Conservation (phyloP, 2,888 invertebrate species). For the Sphaerophoria rueppellii region DNA sequence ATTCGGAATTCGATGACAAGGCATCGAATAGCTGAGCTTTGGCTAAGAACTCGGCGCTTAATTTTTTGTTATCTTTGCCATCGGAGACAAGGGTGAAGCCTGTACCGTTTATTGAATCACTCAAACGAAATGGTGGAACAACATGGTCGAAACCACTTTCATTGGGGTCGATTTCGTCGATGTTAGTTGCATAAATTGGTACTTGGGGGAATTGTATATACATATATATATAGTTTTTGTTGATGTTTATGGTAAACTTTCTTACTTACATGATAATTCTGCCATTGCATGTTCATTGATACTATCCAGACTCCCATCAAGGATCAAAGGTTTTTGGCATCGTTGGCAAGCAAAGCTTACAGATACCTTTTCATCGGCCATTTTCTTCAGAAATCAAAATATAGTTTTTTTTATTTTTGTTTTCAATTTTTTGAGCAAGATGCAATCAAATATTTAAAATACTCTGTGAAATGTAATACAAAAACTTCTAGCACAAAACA, state of each 20-base stretch:
- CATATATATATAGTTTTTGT: neutral
- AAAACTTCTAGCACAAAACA: too few relatives aligned
- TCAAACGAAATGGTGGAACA: slow-evolving; percentile 90
- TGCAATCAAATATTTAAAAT: too few relatives aligned
- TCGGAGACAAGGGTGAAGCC: slow-evolving; percentile 96
- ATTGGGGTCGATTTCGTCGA: slow-evolving; percentile 89
- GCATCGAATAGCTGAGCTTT: slow-evolving; percentile 94
- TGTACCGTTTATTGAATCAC: slow-evolving; percentile 92
- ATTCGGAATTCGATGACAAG: slow-evolving; percentile 95
- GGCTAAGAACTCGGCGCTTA: slow-evolving; percentile 84
- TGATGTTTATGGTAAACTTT: slow-evolving; percentile 65
- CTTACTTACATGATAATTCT: slow-evolving; percentile 90
- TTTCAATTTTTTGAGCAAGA: neutral
- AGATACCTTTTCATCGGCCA: slow-evolving; percentile 88
- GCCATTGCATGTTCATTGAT: slow-evolving; percentile 94
- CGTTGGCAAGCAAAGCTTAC: slow-evolving; percentile 96
- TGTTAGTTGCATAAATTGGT: slow-evolving; percentile 84
- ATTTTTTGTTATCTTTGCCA: slow-evolving; percentile 88
- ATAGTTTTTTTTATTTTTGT: slow-evolving; percentile 77
- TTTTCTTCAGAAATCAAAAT: too few relatives aligned
- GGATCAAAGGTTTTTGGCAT: slow-evolving; percentile 93
- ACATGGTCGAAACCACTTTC: slow-evolving; percentile 91
- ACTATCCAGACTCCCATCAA: slow-evolving; percentile 92
- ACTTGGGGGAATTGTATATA: slow-evolving; percentile 80
- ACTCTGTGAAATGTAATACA: too few relatives aligned